Evolutionary conservation across 2,797 vertebrate species (phyloP).

Genomic region (Clarias pachynema): DNA sequence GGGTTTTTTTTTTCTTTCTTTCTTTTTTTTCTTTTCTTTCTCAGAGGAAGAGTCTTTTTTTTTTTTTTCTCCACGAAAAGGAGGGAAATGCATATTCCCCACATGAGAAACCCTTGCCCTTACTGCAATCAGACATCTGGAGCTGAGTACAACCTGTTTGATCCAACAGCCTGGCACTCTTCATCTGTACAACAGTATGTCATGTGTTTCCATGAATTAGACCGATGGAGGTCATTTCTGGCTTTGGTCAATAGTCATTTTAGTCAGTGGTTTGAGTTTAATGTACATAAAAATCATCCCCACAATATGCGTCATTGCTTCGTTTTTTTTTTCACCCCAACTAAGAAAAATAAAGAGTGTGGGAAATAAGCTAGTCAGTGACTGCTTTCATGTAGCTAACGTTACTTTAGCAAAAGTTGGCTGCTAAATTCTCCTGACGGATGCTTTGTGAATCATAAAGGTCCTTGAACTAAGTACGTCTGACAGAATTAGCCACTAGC

Average conservation of each 20-base stretch:
- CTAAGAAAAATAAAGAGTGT: conserved; percentile 3
- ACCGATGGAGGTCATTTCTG: background rate
- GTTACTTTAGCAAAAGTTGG: background rate
- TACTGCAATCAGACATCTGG: conserved; percentile 40
- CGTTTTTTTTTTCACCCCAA: background rate
- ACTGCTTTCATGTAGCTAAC: background rate
- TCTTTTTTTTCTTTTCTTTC: background rate
- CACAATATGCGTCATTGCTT: background rate
- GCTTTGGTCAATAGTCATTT: background rate
- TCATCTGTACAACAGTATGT: conserved; percentile 7
- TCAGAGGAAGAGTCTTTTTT: background rate
- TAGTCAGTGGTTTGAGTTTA: conserved; percentile 9
- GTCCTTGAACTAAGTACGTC: background rate
- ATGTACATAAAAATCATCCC: conserved; percentile 1
- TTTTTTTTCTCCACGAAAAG: conserved; percentile 27
- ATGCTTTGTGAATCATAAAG: background rate
- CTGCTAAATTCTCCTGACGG: too few relatives aligned
- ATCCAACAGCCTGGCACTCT: background rate
- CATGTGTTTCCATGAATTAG: conserved; percentile 40
- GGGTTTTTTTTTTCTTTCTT: background rate
- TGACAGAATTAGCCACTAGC: background rate
- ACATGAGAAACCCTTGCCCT: conserved; percentile 33
- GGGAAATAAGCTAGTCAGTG: conserved; percentile 7
- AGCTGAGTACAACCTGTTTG: conserved; percentile 20
- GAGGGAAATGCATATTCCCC: conserved; percentile 26